Percentiles rank a stretch among this genome's conserved stretches.
phyloP scores from a whole-genome alignment of 1,140 invertebrate genomes.

The Drosophila pallidifrons region DNA sequence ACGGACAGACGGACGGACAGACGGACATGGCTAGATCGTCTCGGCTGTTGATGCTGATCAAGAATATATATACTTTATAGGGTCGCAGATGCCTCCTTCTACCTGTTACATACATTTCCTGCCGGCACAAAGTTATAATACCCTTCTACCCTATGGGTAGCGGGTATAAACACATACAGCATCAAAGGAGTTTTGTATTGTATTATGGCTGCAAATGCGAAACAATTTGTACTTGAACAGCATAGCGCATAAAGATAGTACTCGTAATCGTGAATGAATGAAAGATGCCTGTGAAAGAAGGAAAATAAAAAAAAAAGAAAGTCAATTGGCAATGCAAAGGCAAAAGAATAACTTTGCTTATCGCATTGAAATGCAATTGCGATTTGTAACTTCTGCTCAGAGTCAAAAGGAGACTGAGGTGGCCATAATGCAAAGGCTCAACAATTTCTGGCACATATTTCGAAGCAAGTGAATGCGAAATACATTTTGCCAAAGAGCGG shows the following conservation, averaged over 20 bases:
- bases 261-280: not conserved
- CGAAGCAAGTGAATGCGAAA: slow-evolving; percentile 42
- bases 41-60: no score
- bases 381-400: slow-evolving; percentile 29
- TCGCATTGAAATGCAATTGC: slow-evolving; percentile 81
- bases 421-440: slow-evolving; percentile 13
- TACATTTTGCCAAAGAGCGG: slow-evolving; percentile 54
- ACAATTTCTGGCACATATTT: slow-evolving; percentile 39
- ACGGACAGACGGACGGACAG: no score
- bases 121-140: no score
- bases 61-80: no score
- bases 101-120: no score
- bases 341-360: slow-evolving; percentile 73
- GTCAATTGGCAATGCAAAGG: slow-evolving; percentile 52
- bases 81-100: no score
- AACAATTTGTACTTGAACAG: slow-evolving; percentile 47
- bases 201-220: slow-evolving; percentile 61
- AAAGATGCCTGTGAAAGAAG: not conserved
- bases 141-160: no score
- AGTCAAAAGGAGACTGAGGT: not conserved
- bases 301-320: slow-evolving; percentile 36
- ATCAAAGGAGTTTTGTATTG: slow-evolving; percentile 40
- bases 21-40: no score
- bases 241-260: no score
- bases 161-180: not conserved